These are phyloP conservation scores for Drosophila saltans DNA, from an alignment of 1,140 invertebrate genomes.

Conservation along the genomic window DNA sequence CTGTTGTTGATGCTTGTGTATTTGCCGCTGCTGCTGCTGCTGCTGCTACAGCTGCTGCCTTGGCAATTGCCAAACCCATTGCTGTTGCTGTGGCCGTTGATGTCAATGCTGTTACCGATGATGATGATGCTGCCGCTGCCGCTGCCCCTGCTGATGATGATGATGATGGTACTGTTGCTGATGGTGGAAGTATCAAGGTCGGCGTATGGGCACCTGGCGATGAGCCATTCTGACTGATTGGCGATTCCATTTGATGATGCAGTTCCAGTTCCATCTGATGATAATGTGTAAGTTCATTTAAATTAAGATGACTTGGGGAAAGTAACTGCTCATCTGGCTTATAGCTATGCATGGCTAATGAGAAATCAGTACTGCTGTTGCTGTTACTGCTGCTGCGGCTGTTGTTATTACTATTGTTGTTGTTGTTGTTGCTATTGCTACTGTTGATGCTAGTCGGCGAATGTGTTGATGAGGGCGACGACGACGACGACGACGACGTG, in stretches of 20 bases:
- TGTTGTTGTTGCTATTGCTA: conserved; percentile 35
- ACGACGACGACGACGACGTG: conserved; percentile 68
- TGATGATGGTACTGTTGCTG: conserved; percentile 11
- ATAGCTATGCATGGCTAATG: conserved; percentile 6
- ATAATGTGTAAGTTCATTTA: conserved; percentile 60
- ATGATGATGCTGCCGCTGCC: conserved; percentile 11
- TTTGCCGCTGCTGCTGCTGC: conserved; percentile 26
- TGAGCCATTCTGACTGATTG: conserved; percentile 61
- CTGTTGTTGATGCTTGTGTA: conserved; percentile 28
- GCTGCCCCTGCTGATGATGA: conserved; percentile 6
- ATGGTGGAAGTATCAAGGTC: conserved; percentile 22
- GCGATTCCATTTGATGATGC: conserved; percentile 40
- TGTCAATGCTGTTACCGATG: not conserved
- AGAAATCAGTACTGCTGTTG: conserved; percentile 1
- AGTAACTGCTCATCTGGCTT: conserved; percentile 6
- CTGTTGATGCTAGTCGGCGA: conserved; percentile 44
- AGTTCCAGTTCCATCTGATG: conserved; percentile 61
- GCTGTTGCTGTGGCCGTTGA: not conserved
- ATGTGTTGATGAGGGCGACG: conserved; percentile 70
- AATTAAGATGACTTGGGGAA: conserved; percentile 46
- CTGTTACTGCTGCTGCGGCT: too few species aligned
- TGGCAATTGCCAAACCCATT: conserved; percentile 5
- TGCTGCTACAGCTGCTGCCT: conserved; percentile 29
- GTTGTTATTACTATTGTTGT: conserved; percentile 33
- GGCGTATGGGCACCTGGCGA: conserved; percentile 50